These are phyloP conservation scores for Hemicentrotus pulcherrimus DNA, from an alignment of 35 echinoderm and acorn worm species.

Conservation along the genomic window DNA sequence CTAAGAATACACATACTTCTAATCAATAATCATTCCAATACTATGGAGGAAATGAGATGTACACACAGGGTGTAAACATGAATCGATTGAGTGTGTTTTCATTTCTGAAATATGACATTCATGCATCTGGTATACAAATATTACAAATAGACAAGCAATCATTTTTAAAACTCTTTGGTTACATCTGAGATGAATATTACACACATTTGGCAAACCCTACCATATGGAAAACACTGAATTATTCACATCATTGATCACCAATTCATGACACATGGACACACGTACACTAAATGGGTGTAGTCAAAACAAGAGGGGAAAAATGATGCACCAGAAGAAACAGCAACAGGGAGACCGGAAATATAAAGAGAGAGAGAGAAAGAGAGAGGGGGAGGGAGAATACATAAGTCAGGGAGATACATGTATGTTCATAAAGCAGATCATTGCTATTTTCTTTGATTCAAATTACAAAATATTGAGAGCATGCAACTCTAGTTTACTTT, in stretches of 20 bases:
- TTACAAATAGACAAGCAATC: background rate
- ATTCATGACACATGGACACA: background rate
- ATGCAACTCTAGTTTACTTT: no score
- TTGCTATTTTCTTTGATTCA: no score
- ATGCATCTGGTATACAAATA: background rate
- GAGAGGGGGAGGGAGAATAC: no score
- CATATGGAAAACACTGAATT: background rate
- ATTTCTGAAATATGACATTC: background rate
- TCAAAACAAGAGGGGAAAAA: background rate
- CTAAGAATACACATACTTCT: background rate
- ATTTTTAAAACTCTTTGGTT: background rate
- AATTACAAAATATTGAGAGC: no score
- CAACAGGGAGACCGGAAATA: background rate
- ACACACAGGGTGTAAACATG: no score
- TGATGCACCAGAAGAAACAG: background rate
- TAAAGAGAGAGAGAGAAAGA: no score
- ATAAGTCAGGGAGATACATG: no score
- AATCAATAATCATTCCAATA: background rate
- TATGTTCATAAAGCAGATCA: no score
- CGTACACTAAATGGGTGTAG: background rate
- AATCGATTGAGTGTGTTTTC: background rate
- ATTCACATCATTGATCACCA: background rate
- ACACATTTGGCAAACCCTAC: background rate
- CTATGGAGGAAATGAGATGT: background rate
- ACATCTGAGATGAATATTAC: background rate